These are phyloP conservation scores for Zootermopsis nevadensis DNA, from an alignment of 2,888 invertebrate species.

Conservation along the genomic window DNA sequence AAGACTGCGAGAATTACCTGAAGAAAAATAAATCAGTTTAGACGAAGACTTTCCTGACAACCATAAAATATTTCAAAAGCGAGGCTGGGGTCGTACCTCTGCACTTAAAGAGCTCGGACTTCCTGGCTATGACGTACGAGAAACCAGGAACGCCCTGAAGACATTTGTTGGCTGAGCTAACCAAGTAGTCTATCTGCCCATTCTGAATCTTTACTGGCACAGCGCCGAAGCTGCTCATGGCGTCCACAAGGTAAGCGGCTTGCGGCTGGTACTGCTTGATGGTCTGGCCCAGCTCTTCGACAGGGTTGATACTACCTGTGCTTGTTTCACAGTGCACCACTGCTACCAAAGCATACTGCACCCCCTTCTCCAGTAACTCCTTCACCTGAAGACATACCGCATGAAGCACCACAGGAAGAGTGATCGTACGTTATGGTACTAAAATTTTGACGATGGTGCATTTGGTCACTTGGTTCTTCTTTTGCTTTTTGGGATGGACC, in stretches of 20 bases:
- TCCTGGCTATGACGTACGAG: conserved; percentile 62
- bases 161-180: conserved; percentile 66
- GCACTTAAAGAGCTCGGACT: conserved; percentile 58
- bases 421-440: too few species aligned
- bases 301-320: conserved; percentile 63
- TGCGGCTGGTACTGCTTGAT: conserved; percentile 57
- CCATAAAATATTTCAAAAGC: too few species aligned
- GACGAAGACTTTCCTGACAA: background rate
- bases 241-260: conserved; percentile 62
- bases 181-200: conserved; percentile 60
- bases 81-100: background rate
- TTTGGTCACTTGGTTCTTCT: too few species aligned
- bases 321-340: conserved; percentile 66
- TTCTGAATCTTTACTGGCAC: conserved; percentile 59
- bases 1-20: conserved; percentile 57
- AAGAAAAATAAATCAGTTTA: conserved; percentile 8
- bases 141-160: conserved; percentile 66
- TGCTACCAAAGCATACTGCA: conserved; percentile 60
- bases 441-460: too few species aligned
- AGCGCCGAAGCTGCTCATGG: conserved; percentile 66
- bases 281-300: conserved; percentile 60
- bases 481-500: too few species aligned
- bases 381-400: conserved; percentile 42
- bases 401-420: background rate
- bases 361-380: background rate